These are phyloP conservation scores for Aphaenogaster floridana DNA, from an alignment of 1,140 invertebrate species.

Conservation along the genomic window DNA sequence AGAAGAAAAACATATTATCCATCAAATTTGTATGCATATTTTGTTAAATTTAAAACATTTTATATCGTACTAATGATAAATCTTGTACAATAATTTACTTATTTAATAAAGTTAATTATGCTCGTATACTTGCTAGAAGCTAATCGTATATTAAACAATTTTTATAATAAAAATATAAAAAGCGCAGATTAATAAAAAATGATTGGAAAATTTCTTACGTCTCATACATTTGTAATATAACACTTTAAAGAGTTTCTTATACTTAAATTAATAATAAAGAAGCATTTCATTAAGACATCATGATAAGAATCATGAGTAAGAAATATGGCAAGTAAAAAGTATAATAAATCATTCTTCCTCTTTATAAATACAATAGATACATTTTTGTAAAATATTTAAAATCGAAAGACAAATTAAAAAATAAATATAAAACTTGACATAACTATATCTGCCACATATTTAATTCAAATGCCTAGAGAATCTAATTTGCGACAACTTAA, in stretches of 20 bases:
- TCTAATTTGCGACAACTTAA: constrained; percentile 4
- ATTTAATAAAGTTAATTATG: not conserved
- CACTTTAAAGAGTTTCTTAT: not conserved
- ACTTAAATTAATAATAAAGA: not conserved
- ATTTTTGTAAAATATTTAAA: not conserved
- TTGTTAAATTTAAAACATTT: not conserved
- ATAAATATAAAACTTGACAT: not conserved
- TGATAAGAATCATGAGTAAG: not conserved
- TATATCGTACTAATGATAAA: not conserved
- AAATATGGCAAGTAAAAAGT: not conserved
- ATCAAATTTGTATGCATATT: constrained; percentile 3
- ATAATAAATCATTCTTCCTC: not conserved
- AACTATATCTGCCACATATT: not conserved
- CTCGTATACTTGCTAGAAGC: not conserved
- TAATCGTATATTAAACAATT: not conserved
- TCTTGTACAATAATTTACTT: not conserved
- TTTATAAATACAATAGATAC: not conserved
- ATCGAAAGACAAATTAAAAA: not conserved
- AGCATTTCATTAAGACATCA: not conserved
- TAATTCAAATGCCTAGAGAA: not conserved
- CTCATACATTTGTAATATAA: too few species aligned
- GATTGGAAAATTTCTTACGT: not conserved
- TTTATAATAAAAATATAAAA: not conserved
- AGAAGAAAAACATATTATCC: not conserved
- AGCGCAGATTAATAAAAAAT: not conserved